phyloP scores from a whole-genome alignment of 2,797 vertebrate genomes.

The Lophura swinhoii region DNA sequence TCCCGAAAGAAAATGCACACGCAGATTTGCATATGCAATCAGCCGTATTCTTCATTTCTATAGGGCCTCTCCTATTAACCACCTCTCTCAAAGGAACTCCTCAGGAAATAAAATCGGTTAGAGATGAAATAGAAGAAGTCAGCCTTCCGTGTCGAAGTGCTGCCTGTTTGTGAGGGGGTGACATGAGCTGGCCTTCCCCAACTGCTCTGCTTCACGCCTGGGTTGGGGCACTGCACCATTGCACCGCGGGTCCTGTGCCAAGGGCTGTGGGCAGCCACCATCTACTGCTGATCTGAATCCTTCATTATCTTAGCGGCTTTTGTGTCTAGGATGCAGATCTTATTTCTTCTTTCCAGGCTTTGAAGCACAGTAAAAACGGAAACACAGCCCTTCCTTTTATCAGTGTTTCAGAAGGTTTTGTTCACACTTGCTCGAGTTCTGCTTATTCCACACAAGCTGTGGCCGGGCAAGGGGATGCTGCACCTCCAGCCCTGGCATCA shows the following conservation, averaged over 20 bases:
- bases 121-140: constrained; percentile 45
- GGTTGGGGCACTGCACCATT: not conserved
- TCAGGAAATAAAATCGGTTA: constrained; percentile 45
- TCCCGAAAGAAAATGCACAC: constrained; percentile 49
- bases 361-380: not conserved
- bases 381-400: not conserved
- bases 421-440: not conserved
- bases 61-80: constrained; percentile 41
- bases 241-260: not conserved
- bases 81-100: constrained; percentile 55
- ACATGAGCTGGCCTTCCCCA: not conserved
- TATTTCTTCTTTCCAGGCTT: not conserved
- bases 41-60: constrained; percentile 65
- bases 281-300: not conserved
- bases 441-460: not conserved
- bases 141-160: not conserved
- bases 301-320: constrained; percentile 29
- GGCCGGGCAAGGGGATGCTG: not conserved
- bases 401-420: not conserved
- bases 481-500: not conserved
- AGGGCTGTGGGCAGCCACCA: not conserved
- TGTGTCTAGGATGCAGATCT: not conserved
- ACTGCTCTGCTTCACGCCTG: not conserved
- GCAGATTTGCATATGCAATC: constrained; percentile 70
- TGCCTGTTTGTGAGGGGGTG: not conserved